Base-by-base conservation (phyloP, 1,140 invertebrate genomes). In the Drosophila santomea region DNA sequence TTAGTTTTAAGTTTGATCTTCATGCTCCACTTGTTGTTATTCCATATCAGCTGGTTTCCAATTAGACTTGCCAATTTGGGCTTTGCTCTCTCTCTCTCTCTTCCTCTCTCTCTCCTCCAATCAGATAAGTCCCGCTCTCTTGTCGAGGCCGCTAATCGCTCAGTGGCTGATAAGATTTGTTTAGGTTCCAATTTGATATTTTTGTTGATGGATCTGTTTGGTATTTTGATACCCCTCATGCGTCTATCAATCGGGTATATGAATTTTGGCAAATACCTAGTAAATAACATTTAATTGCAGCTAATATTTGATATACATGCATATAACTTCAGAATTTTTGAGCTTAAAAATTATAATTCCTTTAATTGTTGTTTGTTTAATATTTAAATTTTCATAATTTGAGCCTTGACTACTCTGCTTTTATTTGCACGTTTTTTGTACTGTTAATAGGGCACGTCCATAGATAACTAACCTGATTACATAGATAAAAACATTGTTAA, bases 141-240 rank as follows among this genome's bases (percentile, higher is more conserved):
- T 12, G 12, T 7, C 43, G 38, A 51, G 56, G 15, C 4, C 41
- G 17, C 28, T 61, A 61, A 74, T 73, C 69, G n/a, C 55, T 54
- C 32, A 32, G n/a, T 28, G 44, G 67, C 69, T 73, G 69, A 73
- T 73, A 47, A 73, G 69, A 73, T 73, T 73, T 60, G 48, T 54
- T 73, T 73, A 47, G 68, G 47, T 54, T 54, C 12, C n/a, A 59
- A 74, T 41, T 61, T 61, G 48, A 35, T 52, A 73, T 73, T 52
- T 52, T 45, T 57, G 23, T 69, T 73, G 67, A 73, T 73, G 35
- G 47, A 73, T 61, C 48, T 73, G 67, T 52, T 73, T 47, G 17
- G 55, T 23, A 38, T 3, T 23, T 20, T 71, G 20, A 36, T 69
- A 48, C 51, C 43, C 51, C n/a, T 25, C 14, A 41, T n/a, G 2